These are phyloP conservation scores for Echiichthys vipera DNA, from an alignment of 2,797 vertebrate species.

Conservation along the genomic window DNA sequence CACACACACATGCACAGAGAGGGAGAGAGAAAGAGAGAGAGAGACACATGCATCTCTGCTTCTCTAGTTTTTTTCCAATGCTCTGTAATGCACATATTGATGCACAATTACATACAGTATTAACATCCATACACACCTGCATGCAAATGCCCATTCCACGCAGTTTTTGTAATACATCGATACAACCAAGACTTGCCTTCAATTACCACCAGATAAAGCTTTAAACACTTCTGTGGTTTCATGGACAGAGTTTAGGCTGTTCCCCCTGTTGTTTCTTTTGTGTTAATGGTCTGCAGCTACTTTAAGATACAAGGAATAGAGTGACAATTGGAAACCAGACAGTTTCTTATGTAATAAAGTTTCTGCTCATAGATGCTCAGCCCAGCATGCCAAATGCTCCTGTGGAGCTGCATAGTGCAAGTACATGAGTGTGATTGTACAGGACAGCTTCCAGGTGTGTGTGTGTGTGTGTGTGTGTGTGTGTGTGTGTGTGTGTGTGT, in stretches of 20 bases:
- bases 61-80: too few relatives aligned
- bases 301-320: background rate
- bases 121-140: background rate
- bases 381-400: background rate
- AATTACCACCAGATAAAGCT: background rate
- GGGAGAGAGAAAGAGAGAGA: conserved; percentile 10
- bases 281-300: background rate
- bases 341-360: conserved; percentile 22
- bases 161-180: conserved; percentile 6
- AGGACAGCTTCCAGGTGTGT: conserved; percentile 39
- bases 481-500: background rate
- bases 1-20: conserved; percentile 31
- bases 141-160: background rate
- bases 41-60: too few relatives aligned
- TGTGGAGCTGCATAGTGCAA: conserved; percentile 3
- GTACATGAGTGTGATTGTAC: conserved; percentile 22
- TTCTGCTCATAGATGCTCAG: conserved; percentile 7
- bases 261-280: background rate
- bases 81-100: conserved; percentile 15
- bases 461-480: background rate
- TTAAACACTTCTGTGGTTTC: background rate
- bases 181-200: background rate
- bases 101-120: background rate
- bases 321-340: conserved; percentile 16
- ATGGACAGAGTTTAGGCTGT: background rate